A percentile compares a stretch with the other conserved stretches of the same genome.
Conservation (phyloP, 2,113 vertebrate species). For the Dunckerocampus dactyliophorus region DNA sequence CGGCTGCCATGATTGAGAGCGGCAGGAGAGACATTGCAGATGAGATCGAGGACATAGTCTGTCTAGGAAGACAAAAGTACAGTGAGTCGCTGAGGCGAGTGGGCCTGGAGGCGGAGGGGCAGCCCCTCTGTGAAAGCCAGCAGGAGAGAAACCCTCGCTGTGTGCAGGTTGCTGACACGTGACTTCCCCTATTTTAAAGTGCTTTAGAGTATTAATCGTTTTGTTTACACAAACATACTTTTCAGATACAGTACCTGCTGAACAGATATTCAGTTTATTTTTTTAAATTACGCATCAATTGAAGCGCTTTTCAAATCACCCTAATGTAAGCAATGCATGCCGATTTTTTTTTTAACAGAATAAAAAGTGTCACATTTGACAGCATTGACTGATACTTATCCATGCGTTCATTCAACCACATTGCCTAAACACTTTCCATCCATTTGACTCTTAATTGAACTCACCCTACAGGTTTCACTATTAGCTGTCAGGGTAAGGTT, state of each 20-base stretch:
- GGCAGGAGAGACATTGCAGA: conserved; percentile 85
- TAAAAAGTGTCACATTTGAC: not conserved
- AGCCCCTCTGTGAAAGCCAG: conserved; percentile 34
- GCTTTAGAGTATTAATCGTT: conserved; percentile 2
- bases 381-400: too few species aligned
- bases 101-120: conserved; percentile 72
- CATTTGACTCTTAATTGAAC: too few species aligned
- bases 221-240: conserved; percentile 5
- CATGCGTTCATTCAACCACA: too few species aligned
- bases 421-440: too few species aligned
- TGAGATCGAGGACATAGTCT: conserved; percentile 81
- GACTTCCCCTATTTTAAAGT: conserved; percentile 28
- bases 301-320: not conserved
- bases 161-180: conserved; percentile 53
- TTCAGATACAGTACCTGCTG: not conserved
- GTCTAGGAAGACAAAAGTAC: conserved; percentile 84
- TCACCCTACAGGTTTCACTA: not conserved
- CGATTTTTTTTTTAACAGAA: not conserved
- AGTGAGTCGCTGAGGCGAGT: conserved; percentile 79
- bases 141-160: conserved; percentile 34
- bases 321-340: too few species aligned
- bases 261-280: not conserved
- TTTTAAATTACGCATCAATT: conserved; percentile 1
- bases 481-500: conserved; percentile 6
- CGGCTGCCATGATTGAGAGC: conserved; percentile 79